Conservation (phyloP, 2,797 vertebrate genomes). For the Dryobates pubescens region DNA sequence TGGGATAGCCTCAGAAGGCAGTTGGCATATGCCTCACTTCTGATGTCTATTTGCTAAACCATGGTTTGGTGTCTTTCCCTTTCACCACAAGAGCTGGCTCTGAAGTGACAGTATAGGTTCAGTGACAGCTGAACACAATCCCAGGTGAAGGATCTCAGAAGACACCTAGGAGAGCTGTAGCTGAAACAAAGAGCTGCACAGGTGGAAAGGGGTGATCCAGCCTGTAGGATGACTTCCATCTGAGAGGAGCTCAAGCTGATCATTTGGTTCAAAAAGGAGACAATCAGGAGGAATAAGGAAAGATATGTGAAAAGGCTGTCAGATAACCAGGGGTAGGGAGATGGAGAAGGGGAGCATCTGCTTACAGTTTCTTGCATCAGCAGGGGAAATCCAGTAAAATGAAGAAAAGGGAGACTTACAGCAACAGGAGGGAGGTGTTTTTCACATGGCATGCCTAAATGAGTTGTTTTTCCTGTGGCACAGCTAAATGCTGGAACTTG, state of each 20-base stretch:
- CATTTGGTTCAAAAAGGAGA: neutral
- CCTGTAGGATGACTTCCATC: neutral
- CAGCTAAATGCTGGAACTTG: neutral
- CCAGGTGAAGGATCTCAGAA: neutral
- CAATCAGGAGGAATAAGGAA: neutral
- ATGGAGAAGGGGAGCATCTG: rapidly evolving
- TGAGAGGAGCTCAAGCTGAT: neutral
- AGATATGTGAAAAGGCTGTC: neutral
- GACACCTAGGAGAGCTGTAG: neutral
- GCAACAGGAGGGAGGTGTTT: neutral
- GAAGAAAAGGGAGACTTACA: neutral
- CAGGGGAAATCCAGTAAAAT: neutral
- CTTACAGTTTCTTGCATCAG: neutral
- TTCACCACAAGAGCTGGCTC: neutral
- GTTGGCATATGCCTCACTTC: neutral
- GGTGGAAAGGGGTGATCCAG: neutral
- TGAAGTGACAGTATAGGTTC: constrained; percentile 12
- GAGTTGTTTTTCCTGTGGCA: neutral
- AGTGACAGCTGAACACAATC: neutral
- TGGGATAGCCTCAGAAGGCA: neutral
- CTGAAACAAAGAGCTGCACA: neutral
- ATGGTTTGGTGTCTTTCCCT: neutral
- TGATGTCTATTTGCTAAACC: neutral
- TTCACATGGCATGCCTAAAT: too few species aligned
- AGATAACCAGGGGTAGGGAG: neutral